phyloP scores from a whole-genome alignment of 2,888 invertebrate genomes.

The Stomorhina lunata region DNA sequence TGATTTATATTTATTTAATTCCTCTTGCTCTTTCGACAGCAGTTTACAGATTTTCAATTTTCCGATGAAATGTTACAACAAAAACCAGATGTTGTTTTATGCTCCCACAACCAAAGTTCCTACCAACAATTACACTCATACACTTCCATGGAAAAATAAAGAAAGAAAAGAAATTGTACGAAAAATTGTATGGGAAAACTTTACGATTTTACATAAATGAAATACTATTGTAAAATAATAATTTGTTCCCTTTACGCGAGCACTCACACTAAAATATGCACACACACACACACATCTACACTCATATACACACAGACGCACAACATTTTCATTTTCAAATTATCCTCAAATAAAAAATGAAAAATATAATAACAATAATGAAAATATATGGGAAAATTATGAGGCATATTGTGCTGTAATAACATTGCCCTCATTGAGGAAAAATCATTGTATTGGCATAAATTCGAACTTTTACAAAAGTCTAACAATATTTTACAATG shows the following conservation, averaged over 20 bases:
- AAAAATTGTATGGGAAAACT: slow-evolving; percentile 38
- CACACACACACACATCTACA: no score
- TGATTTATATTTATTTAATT: no score
- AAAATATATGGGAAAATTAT: slow-evolving; percentile 51
- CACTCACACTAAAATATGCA: slow-evolving; percentile 26
- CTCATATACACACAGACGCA: no score
- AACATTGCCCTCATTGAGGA: slow-evolving; percentile 37
- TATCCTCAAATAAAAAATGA: slow-evolving; percentile 6
- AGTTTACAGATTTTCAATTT: slow-evolving; percentile 42
- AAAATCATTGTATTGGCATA: slow-evolving; percentile 30
- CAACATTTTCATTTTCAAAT: slow-evolving; percentile 29
- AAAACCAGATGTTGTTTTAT: slow-evolving; percentile 53
- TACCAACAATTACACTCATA: slow-evolving; percentile 3
- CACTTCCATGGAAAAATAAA: not conserved
- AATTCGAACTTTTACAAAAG: slow-evolving; percentile 36
- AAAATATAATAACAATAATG: slow-evolving; percentile 13
- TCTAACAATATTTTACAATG: slow-evolving; percentile 37
- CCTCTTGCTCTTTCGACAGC: slow-evolving; percentile 23
- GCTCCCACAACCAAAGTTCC: not conserved
- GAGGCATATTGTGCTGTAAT: slow-evolving; percentile 35
- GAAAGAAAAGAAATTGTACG: not conserved
- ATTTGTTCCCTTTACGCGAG: slow-evolving; percentile 2
- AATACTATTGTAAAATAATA: slow-evolving; percentile 33
- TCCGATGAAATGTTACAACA: slow-evolving; percentile 30
- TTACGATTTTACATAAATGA: slow-evolving; percentile 22